Evolutionary conservation across 2,113 vertebrate species (phyloP).

Genomic region (Acrocephalus kingi): DNA sequence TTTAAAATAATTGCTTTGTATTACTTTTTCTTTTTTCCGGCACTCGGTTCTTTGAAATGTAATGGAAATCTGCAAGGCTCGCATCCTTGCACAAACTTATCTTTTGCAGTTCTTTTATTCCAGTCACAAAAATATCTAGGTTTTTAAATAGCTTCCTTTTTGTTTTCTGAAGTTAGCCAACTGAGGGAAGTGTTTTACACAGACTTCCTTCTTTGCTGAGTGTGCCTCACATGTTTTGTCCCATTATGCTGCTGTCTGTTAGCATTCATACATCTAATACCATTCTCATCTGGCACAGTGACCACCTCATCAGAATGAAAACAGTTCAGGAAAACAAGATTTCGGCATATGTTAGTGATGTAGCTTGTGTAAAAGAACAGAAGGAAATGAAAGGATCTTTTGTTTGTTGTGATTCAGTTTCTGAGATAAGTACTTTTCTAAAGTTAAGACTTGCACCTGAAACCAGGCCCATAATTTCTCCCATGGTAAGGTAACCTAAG

Average conservation of each 20-base stretch:
- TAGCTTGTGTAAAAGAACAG: background rate
- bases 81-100: background rate
- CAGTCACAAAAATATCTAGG: background rate
- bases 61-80: background rate
- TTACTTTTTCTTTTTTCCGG: background rate
- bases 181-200: background rate
- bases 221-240: background rate
- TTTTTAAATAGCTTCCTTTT: background rate
- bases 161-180: background rate
- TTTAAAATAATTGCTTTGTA: background rate
- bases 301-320: background rate
- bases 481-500: background rate
- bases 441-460: background rate
- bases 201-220: background rate
- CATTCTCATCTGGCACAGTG: background rate
- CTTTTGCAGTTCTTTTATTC: background rate
- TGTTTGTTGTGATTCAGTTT: background rate
- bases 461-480: background rate
- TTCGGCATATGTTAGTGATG: background rate
- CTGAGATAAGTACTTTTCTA: background rate
- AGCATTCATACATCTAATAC: background rate
- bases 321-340: background rate
- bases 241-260: background rate
- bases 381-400: background rate
- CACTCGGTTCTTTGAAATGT: background rate